Percentiles rank a stretch among this genome's conserved stretches.
Evolutionary conservation across 1,140 invertebrate genomes (phyloP).

Genomic region (Papilio xuthus): DNA sequence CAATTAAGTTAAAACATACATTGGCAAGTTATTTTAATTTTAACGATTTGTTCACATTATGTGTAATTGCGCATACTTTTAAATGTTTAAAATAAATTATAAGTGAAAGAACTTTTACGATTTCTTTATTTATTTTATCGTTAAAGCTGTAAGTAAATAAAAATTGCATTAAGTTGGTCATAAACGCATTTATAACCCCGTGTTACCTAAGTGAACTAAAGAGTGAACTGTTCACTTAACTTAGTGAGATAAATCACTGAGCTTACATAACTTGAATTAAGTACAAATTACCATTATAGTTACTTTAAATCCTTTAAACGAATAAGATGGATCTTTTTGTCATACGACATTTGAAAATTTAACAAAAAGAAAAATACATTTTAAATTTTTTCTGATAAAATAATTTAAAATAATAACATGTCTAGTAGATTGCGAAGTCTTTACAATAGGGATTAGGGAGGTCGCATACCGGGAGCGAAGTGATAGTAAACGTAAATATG

Average conservation of each 20-base stretch:
- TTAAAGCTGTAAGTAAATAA: slow-evolving; percentile 4
- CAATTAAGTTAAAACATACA: slow-evolving; percentile 23
- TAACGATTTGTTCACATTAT: slow-evolving; percentile 26
- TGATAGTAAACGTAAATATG: slow-evolving; percentile 69
- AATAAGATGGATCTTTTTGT: too few relatives aligned
- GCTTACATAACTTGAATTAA: too few relatives aligned
- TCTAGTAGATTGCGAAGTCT: slow-evolving; percentile 61
- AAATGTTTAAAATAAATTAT: slow-evolving; percentile 9
- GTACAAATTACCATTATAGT: too few relatives aligned
- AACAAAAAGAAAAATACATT: too few relatives aligned
- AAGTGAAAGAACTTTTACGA: slow-evolving; percentile 6
- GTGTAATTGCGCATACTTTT: background rate
- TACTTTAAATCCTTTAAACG: too few relatives aligned
- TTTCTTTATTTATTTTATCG: background rate
- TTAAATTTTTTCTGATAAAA: too few relatives aligned
- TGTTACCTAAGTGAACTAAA: background rate
- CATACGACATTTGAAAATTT: too few relatives aligned
- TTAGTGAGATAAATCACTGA: background rate
- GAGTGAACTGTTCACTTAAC: background rate
- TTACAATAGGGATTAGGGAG: slow-evolving; percentile 57
- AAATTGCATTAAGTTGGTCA: background rate
- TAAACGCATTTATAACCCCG: background rate
- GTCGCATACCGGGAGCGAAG: slow-evolving; percentile 67
- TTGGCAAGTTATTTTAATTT: slow-evolving; percentile 16
- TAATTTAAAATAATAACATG: background rate